Evolutionary conservation across 2,888 invertebrate genomes (phyloP).

Genomic region (Cyclophora punctaria): DNA sequence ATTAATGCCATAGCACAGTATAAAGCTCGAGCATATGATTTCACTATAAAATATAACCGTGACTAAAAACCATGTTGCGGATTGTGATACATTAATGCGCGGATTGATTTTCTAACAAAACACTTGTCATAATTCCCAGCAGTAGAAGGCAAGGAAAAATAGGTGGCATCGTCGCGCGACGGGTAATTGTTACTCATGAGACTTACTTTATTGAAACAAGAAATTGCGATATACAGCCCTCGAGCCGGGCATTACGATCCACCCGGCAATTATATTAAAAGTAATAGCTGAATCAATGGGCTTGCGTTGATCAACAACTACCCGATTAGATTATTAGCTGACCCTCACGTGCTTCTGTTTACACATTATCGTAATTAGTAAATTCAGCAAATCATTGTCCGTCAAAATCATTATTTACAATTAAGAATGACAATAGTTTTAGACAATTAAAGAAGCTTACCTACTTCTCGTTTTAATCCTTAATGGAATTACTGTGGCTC

Average conservation of each 20-base stretch:
- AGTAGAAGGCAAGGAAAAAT: slow-evolving; percentile 30
- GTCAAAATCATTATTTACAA: slow-evolving; percentile 48
- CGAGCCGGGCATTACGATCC: slow-evolving; percentile 23
- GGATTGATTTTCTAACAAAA: slow-evolving; percentile 49
- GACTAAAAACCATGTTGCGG: slow-evolving; percentile 11
- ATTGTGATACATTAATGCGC: slow-evolving; percentile 23
- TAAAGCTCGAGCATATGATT: not conserved
- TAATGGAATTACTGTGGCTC: slow-evolving; percentile 33
- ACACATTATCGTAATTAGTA: slow-evolving; percentile 50
- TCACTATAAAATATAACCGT: slow-evolving; percentile 2
- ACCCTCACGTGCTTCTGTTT: slow-evolving; percentile 18
- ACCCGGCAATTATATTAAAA: slow-evolving; percentile 41
- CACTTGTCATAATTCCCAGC: slow-evolving; percentile 61
- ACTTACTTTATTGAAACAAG: slow-evolving; percentile 61
- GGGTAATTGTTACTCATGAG: slow-evolving; percentile 42
- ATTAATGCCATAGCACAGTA: too few relatives aligned
- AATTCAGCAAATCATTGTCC: slow-evolving; percentile 60
- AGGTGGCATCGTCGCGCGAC: slow-evolving; percentile 27
- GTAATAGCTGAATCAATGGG: slow-evolving; percentile 45
- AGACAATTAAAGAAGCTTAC: slow-evolving; percentile 20
- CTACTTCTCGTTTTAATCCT: slow-evolving; percentile 36
- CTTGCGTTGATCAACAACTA: slow-evolving; percentile 22
- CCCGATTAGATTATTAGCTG: slow-evolving; percentile 20
- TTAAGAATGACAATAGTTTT: slow-evolving; percentile 33
- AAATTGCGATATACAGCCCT: slow-evolving; percentile 53